Base-by-base conservation (phyloP, 1,140 invertebrate genomes). In the Camponotus vicinus region DNA sequence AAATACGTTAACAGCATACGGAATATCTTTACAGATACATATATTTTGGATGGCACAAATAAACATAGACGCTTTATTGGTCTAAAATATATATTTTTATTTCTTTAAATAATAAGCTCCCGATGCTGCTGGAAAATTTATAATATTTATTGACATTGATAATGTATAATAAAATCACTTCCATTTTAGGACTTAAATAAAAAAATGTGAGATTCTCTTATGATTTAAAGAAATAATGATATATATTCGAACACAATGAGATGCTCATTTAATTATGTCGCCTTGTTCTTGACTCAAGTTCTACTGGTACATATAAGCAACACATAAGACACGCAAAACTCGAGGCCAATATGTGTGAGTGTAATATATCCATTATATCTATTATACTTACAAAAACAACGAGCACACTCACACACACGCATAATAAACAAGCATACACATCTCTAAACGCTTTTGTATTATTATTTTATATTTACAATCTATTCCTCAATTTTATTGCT, bases 401-500 rank as follows among this genome's bases (percentile, higher is more conserved):
- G 8, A 73, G 27, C 13, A 15, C 13, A 15, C 13, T 3, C 11
- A 15, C 13, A 49, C 7, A 15, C 45, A 45, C 42, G 11, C 42
- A 45, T 1, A 45, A 45, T 13, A 49, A 49, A 49, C 45, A 49
- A 13, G 45, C 45, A 52, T 9, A 18, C 49, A 6, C 15, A 18
- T 52, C 4, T 52, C 49, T 52, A 52, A 52, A 52, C 49, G 49
- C 13, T 18, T 52, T 45, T 13, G 5, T n/a, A 7, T 79, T n/a
- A 7, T 79, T 79, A 34, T 42, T 85, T 37, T 32, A 64, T 78
- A 85, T 85, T 85, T 85, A 85, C 71, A 77, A 32, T 67, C n/a
- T 32, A 8, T 37, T 63, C 57, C 45, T 13, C 34, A 40, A 6
- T 6, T 52, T 85, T 85, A 85, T 85, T 52, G 75, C 83, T 85